phyloP scores from a whole-genome alignment of 2,113 vertebrate species.

The Turnix velox region DNA sequence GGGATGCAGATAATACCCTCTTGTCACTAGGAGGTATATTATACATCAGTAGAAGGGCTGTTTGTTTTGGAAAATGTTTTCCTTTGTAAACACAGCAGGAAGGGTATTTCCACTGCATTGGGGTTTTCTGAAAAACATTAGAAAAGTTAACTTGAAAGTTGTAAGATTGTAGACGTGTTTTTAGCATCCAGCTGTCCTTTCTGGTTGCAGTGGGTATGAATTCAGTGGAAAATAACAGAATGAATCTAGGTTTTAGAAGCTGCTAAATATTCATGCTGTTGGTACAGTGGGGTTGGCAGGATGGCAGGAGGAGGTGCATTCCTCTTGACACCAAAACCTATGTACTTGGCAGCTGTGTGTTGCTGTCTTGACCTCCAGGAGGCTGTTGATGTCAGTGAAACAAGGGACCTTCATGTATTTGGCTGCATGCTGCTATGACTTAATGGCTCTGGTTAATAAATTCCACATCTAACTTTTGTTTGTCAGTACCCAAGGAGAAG shows the following conservation, averaged over 20 bases:
- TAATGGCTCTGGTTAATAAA: neutral
- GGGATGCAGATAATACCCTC: neutral
- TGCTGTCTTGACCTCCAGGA: neutral
- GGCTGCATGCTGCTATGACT: neutral
- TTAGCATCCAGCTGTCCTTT: neutral
- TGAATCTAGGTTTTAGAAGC: neutral
- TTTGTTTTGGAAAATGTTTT: neutral
- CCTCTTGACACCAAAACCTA: neutral
- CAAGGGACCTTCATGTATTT: neutral
- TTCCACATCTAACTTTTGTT: neutral
- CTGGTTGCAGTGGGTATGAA: neutral
- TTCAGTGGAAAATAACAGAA: neutral
- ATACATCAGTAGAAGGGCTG: neutral
- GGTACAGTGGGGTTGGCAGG: neutral
- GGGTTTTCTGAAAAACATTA: neutral
- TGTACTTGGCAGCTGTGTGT: neutral
- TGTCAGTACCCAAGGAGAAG: neutral
- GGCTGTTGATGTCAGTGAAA: neutral
- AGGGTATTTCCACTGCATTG: neutral
- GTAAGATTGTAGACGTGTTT: neutral
- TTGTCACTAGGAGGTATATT: neutral
- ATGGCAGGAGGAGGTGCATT: neutral
- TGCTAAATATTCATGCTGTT: neutral
- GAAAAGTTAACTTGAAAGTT: fast-evolving
- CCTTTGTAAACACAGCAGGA: neutral